Conservation (phyloP, 2,888 invertebrate species). For the Lochmaea capreae region DNA sequence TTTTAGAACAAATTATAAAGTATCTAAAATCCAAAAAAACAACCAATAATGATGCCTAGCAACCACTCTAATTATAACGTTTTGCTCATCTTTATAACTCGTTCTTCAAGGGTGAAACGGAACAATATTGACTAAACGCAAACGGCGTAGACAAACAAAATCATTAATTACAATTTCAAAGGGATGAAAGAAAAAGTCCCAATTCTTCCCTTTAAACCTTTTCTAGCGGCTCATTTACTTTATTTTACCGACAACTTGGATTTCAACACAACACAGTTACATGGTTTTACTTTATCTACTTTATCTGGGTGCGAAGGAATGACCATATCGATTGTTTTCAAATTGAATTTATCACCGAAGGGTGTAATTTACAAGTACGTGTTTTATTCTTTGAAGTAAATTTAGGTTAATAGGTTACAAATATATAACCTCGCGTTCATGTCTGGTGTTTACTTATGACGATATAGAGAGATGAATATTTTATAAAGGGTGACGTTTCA, state of each 20-base stretch:
- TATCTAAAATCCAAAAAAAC: background rate
- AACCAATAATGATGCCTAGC: background rate
- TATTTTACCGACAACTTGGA: constrained; percentile 10
- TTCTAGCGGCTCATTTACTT: background rate
- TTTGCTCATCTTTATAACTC: background rate
- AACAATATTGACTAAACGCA: background rate
- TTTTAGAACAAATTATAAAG: no score
- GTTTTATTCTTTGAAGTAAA: background rate
- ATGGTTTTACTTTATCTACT: constrained; percentile 14
- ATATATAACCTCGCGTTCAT: background rate
- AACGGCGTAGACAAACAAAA: constrained; percentile 5
- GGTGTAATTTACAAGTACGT: background rate
- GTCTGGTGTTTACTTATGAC: no score
- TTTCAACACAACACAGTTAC: background rate
- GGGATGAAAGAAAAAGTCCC: background rate
- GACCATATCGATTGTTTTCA: constrained; percentile 7
- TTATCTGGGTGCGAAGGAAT: constrained; percentile 7
- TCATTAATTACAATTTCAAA: constrained; percentile 15
- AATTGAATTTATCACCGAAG: background rate
- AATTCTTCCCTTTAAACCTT: background rate
- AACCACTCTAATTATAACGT: background rate
- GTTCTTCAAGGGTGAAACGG: background rate
- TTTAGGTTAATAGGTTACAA: background rate
- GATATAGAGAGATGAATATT: no score
- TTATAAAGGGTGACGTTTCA: no score